Evolutionary conservation across 2,113 vertebrate genomes (phyloP), one percentile per base, ranked within the genome.

Genomic region (Carollia perspicillata): DNA sequence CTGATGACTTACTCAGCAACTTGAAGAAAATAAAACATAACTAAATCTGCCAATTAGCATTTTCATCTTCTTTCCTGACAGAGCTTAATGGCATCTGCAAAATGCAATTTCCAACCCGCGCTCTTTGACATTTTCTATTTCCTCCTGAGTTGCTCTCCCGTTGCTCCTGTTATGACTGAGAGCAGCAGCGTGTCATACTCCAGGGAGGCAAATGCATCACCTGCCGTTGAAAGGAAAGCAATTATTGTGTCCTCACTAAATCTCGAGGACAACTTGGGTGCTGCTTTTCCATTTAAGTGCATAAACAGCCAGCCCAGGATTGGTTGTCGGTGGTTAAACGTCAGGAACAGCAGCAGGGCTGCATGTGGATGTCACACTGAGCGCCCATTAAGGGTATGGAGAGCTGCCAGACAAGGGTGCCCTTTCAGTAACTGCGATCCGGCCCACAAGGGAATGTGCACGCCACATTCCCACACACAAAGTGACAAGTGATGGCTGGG

Each of bases 41-140:
- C 60, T 89, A 88, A 94, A 96, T 81, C 33, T 93, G 75, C 80
- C 97, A 95, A 97, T 97, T 97, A 97, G 95, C 69, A 93, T 95
- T 96, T 97, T 97, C 93, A 96, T 97, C 96, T 96, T 66, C 28
- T 90, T 84, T 93, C 80, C 91, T 92, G 96, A 97, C 85, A 97
- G 90, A 72, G 51, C 72, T 96, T 3, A 0, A 92, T 95, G 53
- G 49, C 84, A 97, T 94, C 95, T 97, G 94, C 86, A 94, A 97
- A 89, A 97, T 0, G 9, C 95, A 80, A 97, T 97, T 97, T 97
- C 93, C 94, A 96, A 81, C 84, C 86, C 14, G 6, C 16, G 96
- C 93, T 97, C 80, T 95, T 86, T 98, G 97, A 98, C 98, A 98
- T 98, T 98, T 98, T 94, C 95, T 95, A 68, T 98, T 96, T 98